Conservation (phyloP, 2,113 vertebrate species). For the Lampris megalopsis region DNA sequence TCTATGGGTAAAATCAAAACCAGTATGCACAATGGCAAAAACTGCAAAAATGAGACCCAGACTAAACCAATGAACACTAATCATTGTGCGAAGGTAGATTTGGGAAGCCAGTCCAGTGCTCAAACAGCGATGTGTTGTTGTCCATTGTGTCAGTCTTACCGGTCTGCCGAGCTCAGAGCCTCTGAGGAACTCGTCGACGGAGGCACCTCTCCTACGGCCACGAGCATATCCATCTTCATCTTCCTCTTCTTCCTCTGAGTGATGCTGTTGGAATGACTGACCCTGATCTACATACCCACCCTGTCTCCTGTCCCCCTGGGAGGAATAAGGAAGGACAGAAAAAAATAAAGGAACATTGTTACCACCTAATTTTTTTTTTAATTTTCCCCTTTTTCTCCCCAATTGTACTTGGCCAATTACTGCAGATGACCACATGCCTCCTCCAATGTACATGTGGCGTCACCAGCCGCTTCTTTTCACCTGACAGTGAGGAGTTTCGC, state of each 20-base stretch:
- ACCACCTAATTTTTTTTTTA: not conserved
- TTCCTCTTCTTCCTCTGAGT: slow-evolving; percentile 90
- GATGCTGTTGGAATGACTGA: slow-evolving; percentile 81
- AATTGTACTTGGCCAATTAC: no score
- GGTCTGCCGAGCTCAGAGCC: slow-evolving; percentile 94
- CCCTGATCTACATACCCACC: slow-evolving; percentile 75
- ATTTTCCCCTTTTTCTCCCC: no score
- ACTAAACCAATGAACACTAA: no score
- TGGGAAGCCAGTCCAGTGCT: slow-evolving; percentile 17
- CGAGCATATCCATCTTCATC: slow-evolving; percentile 90
- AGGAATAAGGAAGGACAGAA: slow-evolving; percentile 1
- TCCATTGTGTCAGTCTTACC: slow-evolving; percentile 75
- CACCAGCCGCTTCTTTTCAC: no score
- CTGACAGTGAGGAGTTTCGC: no score
- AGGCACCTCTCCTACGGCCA: slow-evolving; percentile 87
- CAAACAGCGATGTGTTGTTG: not conserved
- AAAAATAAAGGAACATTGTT: not conserved
- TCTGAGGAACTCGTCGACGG: slow-evolving; percentile 95
- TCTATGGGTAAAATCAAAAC: no score
- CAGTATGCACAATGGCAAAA: no score
- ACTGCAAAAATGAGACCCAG: no score
- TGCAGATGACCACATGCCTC: no score
- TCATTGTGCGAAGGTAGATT: slow-evolving; percentile 2
- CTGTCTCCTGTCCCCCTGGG: slow-evolving; percentile 87
- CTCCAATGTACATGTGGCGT: no score